phyloP scores from a whole-genome alignment of 2,113 vertebrate species.

The Anhinga anhinga region DNA sequence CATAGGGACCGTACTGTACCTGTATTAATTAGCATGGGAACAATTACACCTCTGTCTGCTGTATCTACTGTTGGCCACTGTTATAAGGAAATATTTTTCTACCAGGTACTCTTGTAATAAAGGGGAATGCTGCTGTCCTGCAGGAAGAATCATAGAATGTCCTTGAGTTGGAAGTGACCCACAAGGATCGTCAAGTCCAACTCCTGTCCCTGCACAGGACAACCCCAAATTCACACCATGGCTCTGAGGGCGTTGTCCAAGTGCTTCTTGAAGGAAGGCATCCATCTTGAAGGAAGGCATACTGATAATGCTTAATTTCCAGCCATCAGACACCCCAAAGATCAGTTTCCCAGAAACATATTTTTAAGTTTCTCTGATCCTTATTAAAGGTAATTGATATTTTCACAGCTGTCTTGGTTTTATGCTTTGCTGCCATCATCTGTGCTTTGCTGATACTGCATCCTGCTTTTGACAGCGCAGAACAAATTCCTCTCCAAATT shows the following conservation, averaged over 20 bases:
- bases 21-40: neutral
- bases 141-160: neutral
- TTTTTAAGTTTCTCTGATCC: neutral
- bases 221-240: too few species aligned
- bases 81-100: neutral
- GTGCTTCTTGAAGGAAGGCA: neutral
- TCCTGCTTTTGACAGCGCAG: neutral
- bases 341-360: neutral
- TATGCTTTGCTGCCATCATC: conserved; percentile 63
- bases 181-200: too few species aligned
- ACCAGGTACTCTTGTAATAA: neutral
- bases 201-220: too few species aligned
- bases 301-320: neutral
- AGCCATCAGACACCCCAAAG: neutral
- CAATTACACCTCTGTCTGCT: neutral
- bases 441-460: conserved; percentile 30
- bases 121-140: neutral
- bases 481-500: neutral
- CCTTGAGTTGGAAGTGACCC: too few species aligned
- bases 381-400: neutral
- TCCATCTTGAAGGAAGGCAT: neutral
- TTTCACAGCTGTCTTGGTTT: neutral
- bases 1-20: neutral
- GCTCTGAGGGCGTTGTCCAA: too few species aligned
- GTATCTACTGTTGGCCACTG: neutral